Evolutionary conservation across 2,888 invertebrate species (phyloP).

Genomic region (Polydrusus pterygomalis): DNA sequence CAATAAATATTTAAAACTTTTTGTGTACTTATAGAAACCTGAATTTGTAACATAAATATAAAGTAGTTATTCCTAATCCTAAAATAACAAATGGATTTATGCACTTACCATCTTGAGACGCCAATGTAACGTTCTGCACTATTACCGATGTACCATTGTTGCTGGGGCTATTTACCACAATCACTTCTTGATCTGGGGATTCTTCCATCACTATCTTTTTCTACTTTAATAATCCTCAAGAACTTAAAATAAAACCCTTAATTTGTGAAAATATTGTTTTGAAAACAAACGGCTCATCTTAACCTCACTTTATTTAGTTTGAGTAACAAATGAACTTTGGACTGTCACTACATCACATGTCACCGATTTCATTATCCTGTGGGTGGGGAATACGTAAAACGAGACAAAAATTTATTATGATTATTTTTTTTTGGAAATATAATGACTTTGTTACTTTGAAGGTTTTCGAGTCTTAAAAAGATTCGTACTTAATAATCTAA

Average conservation of each 20-base stretch:
- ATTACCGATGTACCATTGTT: constrained; percentile 66
- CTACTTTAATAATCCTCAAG: constrained; percentile 10
- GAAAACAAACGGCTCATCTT: constrained; percentile 42
- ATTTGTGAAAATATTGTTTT: constrained; percentile 30
- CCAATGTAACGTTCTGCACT: constrained; percentile 64
- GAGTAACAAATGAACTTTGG: constrained; percentile 39
- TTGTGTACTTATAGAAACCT: neutral
- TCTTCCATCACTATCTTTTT: constrained; percentile 65
- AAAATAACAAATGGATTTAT: neutral
- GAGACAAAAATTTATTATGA: neutral
- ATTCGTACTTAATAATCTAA: no score
- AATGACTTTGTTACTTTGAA: no score
- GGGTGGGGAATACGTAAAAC: neutral
- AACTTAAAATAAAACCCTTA: constrained; percentile 5
- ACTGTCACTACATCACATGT: constrained; percentile 41
- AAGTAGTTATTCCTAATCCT: neutral
- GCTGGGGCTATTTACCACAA: constrained; percentile 55
- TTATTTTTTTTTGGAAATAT: no score
- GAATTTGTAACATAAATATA: neutral
- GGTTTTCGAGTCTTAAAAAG: no score
- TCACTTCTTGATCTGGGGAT: constrained; percentile 62
- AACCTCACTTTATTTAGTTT: constrained; percentile 45
- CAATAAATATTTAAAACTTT: no score
- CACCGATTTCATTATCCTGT: neutral
- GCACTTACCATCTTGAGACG: constrained; percentile 34